A percentile compares a stretch with the other conserved stretches of the same genome.
These are phyloP conservation scores for Clinocottus analis DNA, from an alignment of 2,113 vertebrate species.

Conservation along the genomic window DNA sequence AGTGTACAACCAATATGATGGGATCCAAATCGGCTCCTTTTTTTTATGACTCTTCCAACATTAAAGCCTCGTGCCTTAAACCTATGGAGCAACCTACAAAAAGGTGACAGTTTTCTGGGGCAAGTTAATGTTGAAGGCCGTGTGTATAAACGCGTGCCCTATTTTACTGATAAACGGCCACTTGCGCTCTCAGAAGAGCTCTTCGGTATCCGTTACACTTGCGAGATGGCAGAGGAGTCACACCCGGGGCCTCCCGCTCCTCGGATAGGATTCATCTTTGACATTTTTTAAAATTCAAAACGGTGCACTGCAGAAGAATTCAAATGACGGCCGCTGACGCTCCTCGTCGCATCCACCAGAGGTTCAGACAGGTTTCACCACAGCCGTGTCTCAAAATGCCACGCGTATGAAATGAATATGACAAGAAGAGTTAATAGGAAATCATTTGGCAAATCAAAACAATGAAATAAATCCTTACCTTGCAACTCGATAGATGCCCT, in stretches of 20 bases:
- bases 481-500: neutral
- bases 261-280: conserved; percentile 21
- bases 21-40: too few species aligned
- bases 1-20: too few species aligned
- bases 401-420: neutral
- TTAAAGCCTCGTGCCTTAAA: neutral
- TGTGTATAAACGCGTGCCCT: conserved; percentile 7
- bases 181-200: conserved; percentile 12
- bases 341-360: too few species aligned
- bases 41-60: neutral
- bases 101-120: neutral
- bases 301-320: neutral
- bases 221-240: neutral
- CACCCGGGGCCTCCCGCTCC: conserved; percentile 10
- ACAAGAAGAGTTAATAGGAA: too few species aligned
- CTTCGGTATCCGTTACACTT: conserved; percentile 12
- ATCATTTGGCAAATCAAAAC: neutral
- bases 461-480: neutral
- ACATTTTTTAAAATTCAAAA: conserved; percentile 13
- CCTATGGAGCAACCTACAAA: neutral
- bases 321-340: neutral
- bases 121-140: neutral
- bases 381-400: neutral
- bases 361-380: neutral
- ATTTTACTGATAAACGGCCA: conserved; percentile 22